Percentiles rank a stretch among this genome's conserved stretches.
Evolutionary conservation across 2,113 vertebrate genomes (phyloP).

Genomic region (pig (Sus scrofa)): T2T-Sscrofa CM000818.6:11211501-11212000

Average conservation of each 20-base stretch:
- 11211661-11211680: not conserved
- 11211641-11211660: fast-evolving
- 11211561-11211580: too few species aligned
- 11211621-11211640: not conserved
- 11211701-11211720: too few species aligned
- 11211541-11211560: too few species aligned
- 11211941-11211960: not conserved
- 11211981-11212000: not conserved
- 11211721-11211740: too few species aligned
- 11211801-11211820: not conserved
- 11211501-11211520: too few species aligned
- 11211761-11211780: too few species aligned
- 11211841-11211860: not conserved
- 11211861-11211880: not conserved
- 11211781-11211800: too few species aligned
- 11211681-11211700: too few species aligned
- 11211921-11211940: fast-evolving
- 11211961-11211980: fast-evolving
- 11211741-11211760: too few species aligned
- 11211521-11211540: too few species aligned
- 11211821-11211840: not conserved
- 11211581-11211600: too few species aligned
- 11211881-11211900: not conserved
- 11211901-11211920: fast-evolving
- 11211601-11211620: too few species aligned